Base-by-base conservation (phyloP, 2,797 vertebrate species). In the Rhabdophis nuchalis region DNA sequence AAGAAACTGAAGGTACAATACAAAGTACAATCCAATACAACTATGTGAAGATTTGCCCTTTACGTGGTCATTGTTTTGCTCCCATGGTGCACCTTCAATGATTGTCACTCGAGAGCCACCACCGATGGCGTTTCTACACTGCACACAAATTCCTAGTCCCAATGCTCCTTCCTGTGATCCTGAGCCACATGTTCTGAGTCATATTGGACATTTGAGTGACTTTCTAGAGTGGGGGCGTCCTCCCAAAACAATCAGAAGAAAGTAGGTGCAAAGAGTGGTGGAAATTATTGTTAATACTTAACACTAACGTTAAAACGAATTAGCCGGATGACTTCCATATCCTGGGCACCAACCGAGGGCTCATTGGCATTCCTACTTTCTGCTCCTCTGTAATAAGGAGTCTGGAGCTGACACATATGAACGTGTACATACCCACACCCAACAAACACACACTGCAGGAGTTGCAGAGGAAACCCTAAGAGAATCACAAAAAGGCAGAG, bases 401-500 rank as follows among this genome's bases (percentile, higher is more conserved):
- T 25, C 36, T 46, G 77, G 41, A 82, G 41, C 4, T 46, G 23
- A 60, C 32, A 60, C 12, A 57, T 14, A 54, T 1, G 11, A 53
- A 46, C 18, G 4, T 2, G 18, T 16, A 86, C 93, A 87, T 32
- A 57, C 10, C 57, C 5, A 41, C 4, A 87, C 11, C 13, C 53
- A 54, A 4, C n/a, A 87, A 4, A n/a, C 6, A 1, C 52, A 54
- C 29, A 14, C 90, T 93, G 96, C 95, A 88, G 91, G 92, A 96
- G 96, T 95, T 94, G 92, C 92, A 97, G 95, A 95, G 91, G 91
- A 93, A 96, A 97, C 97, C 53, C 95, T 90, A 88, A 91, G 93
- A 46, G 92, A 93, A 95, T 96, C 91, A 94, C 95, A 95, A 87
- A 96, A 93, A 12, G 7, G 88, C 32, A 77, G 95, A 93, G 93